phyloP scores from a whole-genome alignment of 2,113 vertebrate genomes.

The Paratilapia polleni region DNA sequence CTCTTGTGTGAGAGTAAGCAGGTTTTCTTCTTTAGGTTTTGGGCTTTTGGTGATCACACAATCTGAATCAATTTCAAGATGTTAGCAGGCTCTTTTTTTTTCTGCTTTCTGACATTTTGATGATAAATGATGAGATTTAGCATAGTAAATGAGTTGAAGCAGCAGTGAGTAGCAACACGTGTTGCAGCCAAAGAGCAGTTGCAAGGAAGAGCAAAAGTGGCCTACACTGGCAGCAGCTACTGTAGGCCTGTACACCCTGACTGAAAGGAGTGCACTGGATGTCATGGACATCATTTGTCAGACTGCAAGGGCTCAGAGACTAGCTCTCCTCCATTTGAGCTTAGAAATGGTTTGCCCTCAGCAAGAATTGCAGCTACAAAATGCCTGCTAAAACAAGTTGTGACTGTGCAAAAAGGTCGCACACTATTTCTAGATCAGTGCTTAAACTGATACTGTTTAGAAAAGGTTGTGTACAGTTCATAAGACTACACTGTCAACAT shows the following conservation, averaged over 20 bases:
- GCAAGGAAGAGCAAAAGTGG: neutral
- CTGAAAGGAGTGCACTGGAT: too few species aligned
- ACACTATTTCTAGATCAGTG: neutral
- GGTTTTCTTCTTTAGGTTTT: neutral
- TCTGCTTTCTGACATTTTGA: neutral
- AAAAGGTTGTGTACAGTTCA: neutral
- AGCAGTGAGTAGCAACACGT: rapidly evolving
- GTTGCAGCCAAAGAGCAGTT: neutral
- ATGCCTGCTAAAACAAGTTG: neutral
- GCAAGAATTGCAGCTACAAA: neutral
- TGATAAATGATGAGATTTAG: too few species aligned
- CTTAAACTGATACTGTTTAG: neutral
- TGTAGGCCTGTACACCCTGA: too few species aligned
- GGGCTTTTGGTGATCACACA: neutral
- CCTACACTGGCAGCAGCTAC: neutral
- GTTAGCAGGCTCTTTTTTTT: neutral
- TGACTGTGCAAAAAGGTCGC: neutral
- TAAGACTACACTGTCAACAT: neutral
- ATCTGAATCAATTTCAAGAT: neutral
- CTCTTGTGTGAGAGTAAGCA: neutral
- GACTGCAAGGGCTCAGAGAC: neutral
- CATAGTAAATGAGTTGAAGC: neutral
- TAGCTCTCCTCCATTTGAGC: neutral
- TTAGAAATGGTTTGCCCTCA: neutral
- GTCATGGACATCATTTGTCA: neutral